phyloP scores from a whole-genome alignment of 2,113 vertebrate genomes.

The Pseudorectes ferrugineus region DNA sequence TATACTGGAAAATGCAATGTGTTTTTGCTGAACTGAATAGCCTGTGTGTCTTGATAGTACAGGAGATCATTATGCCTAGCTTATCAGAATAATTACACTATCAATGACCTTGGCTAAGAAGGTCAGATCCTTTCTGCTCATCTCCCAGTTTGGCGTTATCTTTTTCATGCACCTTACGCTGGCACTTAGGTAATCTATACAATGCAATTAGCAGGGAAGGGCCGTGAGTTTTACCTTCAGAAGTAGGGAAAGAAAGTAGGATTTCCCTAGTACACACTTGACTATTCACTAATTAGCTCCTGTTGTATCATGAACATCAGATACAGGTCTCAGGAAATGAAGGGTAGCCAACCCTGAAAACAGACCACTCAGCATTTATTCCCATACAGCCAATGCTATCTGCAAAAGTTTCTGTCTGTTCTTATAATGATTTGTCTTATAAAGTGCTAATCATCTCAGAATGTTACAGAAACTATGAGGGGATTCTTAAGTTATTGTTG shows the following conservation, averaged over 20 bases:
- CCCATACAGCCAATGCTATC: background rate
- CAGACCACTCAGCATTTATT: background rate
- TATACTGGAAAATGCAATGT: background rate
- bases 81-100: constrained; percentile 70
- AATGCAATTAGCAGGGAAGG: constrained; percentile 59
- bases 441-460: background rate
- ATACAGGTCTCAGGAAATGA: background rate
- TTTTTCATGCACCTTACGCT: constrained; percentile 54
- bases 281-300: background rate
- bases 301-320: background rate
- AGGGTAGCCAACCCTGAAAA: background rate
- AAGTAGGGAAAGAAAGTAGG: background rate
- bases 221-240: constrained; percentile 28
- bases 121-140: constrained; percentile 58
- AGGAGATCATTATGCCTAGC: background rate
- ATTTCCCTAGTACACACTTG: background rate
- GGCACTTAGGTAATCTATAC: constrained; percentile 58
- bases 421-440: background rate
- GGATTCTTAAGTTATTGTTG: background rate
- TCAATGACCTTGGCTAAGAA: constrained; percentile 65
- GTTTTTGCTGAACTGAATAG: constrained; percentile 3
- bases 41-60: constrained; percentile 27
- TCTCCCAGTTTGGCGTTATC: constrained; percentile 63
- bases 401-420: background rate
- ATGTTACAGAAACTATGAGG: background rate